Percentiles rank a stretch among this genome's conserved stretches.
Conservation (phyloP, 2,113 vertebrate genomes). For the Carassius auratus region DNA sequence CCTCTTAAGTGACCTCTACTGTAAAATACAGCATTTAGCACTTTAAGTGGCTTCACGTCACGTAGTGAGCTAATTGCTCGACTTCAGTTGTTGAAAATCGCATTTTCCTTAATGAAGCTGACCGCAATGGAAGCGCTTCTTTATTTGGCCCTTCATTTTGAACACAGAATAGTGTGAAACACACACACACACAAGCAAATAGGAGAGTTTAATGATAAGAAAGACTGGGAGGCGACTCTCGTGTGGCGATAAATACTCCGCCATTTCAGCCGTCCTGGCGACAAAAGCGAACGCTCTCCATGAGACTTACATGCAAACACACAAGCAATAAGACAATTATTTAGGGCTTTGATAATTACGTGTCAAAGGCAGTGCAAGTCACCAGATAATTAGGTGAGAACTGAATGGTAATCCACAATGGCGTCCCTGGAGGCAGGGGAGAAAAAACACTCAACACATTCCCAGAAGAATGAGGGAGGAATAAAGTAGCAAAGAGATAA, state of each 20-base stretch:
- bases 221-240: constrained; percentile 57
- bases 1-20: constrained; percentile 61
- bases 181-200: constrained; percentile 21
- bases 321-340: constrained; percentile 79
- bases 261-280: constrained; percentile 67
- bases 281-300: constrained; percentile 65
- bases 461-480: constrained; percentile 46
- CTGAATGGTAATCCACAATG: constrained; percentile 80
- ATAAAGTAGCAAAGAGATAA: constrained; percentile 40
- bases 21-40: constrained; percentile 64
- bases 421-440: constrained; percentile 69
- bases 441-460: constrained; percentile 30
- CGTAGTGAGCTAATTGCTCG: constrained; percentile 66
- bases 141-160: constrained; percentile 1
- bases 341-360: constrained; percentile 83
- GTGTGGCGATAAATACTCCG: constrained; percentile 74
- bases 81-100: constrained; percentile 48
- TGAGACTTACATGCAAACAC: constrained; percentile 75
- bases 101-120: constrained; percentile 35
- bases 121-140: constrained; percentile 16
- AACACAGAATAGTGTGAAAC: constrained; percentile 28
- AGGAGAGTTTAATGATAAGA: constrained; percentile 35
- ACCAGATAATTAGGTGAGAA: constrained; percentile 81
- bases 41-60: constrained; percentile 63
- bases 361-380: constrained; percentile 80